Evolutionary conservation across 2,797 vertebrate species (phyloP).

Genomic region (Geotrypetes seraphini): DNA sequence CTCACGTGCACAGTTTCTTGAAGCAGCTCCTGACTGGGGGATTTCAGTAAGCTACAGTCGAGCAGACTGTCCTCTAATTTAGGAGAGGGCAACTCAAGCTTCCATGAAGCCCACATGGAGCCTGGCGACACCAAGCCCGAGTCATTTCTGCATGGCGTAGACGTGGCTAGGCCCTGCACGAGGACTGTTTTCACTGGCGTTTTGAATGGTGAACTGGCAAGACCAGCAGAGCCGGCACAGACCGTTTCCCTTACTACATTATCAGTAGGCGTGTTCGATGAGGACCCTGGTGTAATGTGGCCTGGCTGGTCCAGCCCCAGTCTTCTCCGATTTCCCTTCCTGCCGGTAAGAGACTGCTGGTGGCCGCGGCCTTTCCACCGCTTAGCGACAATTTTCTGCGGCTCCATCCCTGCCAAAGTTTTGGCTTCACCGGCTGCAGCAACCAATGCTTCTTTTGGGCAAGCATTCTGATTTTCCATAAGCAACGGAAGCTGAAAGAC

Average conservation of each 20-base stretch:
- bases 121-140: not conserved
- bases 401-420: not conserved
- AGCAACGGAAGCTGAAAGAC: not conserved
- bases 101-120: not conserved
- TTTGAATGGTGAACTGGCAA: not conserved
- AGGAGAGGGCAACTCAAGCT: not conserved
- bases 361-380: not conserved
- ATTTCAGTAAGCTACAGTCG: rapidly evolving
- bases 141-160: not conserved
- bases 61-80: not conserved
- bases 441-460: not conserved
- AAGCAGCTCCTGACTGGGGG: rapidly evolving
- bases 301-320: not conserved
- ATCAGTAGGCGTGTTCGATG: not conserved
- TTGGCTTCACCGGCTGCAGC: not conserved
- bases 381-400: not conserved
- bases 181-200: not conserved
- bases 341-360: not conserved
- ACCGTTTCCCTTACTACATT: too few relatives aligned
- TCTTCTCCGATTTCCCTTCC: not conserved
- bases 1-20: rapidly evolving
- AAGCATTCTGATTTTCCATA: not conserved
- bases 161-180: not conserved
- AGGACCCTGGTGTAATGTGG: not conserved
- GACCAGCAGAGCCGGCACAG: too few relatives aligned